These are phyloP conservation scores for Caenorhabditis parvicauda DNA, from an alignment of 2,888 invertebrate species.

Conservation along the genomic window DNA sequence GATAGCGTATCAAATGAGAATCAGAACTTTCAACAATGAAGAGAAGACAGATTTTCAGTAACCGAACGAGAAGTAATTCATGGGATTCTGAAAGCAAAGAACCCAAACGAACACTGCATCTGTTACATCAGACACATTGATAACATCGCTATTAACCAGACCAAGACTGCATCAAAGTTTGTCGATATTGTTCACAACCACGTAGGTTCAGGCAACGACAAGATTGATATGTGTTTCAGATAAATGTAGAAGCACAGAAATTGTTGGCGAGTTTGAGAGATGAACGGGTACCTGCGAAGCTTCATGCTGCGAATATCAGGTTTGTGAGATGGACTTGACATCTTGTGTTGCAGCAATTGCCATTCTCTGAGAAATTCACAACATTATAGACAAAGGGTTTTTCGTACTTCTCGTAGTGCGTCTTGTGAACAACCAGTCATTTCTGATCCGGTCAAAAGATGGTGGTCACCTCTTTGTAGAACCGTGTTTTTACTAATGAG, in stretches of 20 bases:
- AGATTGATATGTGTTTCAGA: conserved; percentile 71
- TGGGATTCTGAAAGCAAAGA: conserved; percentile 86
- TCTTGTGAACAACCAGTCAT: too few relatives aligned
- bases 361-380: too few relatives aligned
- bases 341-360: too few relatives aligned
- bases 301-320: conserved; percentile 82
- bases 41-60: conserved; percentile 70
- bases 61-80: conserved; percentile 96
- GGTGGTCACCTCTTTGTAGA: too few relatives aligned
- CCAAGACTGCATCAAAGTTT: conserved; percentile 89
- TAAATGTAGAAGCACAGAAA: conserved; percentile 89
- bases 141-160: conserved; percentile 90
- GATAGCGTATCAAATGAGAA: background rate
- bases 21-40: background rate
- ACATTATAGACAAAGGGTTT: too few relatives aligned
- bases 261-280: conserved; percentile 83
- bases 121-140: conserved; percentile 86
- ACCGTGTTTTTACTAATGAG: too few relatives aligned
- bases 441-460: too few relatives aligned
- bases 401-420: too few relatives aligned
- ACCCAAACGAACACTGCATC: conserved; percentile 84
- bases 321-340: too few relatives aligned
- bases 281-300: conserved; percentile 82
- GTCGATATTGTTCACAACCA: conserved; percentile 77
- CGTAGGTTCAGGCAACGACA: too few relatives aligned